phyloP scores from a whole-genome alignment of 2,797 vertebrate genomes.

The Chelon labrosus region DNA sequence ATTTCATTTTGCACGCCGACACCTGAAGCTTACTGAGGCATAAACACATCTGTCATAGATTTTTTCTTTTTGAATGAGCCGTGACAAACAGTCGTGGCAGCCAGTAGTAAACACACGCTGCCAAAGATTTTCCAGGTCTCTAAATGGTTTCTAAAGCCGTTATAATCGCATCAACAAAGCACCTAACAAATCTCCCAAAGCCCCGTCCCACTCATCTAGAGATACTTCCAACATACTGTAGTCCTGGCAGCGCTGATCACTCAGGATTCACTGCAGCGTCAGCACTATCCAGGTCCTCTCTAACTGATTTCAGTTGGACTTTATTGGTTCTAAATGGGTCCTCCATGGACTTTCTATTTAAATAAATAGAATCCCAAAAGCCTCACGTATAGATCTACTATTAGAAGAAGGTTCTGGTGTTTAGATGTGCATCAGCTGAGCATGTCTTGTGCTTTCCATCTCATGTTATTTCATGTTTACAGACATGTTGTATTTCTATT shows the following conservation, averaged over 20 bases:
- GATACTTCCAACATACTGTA: background rate
- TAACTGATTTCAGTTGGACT: conserved; percentile 24
- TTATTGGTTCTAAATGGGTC: background rate
- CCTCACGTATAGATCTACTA: background rate
- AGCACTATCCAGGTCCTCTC: conserved; percentile 5
- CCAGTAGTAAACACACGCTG: conserved; percentile 20
- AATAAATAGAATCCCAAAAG: background rate
- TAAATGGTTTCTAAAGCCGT: conserved; percentile 30
- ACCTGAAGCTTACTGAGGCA: conserved; percentile 30
- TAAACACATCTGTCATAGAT: conserved; percentile 49
- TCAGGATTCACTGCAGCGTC: background rate
- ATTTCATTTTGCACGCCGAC: background rate
- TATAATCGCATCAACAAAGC: conserved; percentile 53
- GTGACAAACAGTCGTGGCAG: conserved; percentile 38
- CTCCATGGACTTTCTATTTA: background rate
- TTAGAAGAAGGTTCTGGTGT: background rate
- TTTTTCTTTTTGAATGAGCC: conserved; percentile 3
- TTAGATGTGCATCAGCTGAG: background rate
- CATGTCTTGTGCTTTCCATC: background rate
- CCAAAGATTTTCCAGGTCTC: conserved; percentile 24
- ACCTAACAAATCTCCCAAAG: conserved; percentile 35
- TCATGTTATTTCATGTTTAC: background rate
- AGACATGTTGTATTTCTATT: background rate
- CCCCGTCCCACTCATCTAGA: conserved; percentile 9
- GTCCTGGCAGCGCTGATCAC: conserved; percentile 18